Percentiles rank a stretch among this genome's conserved stretches.
Evolutionary conservation across 2,113 vertebrate species (phyloP).

Genomic region (Herpailurus yagouaroundi): DNA sequence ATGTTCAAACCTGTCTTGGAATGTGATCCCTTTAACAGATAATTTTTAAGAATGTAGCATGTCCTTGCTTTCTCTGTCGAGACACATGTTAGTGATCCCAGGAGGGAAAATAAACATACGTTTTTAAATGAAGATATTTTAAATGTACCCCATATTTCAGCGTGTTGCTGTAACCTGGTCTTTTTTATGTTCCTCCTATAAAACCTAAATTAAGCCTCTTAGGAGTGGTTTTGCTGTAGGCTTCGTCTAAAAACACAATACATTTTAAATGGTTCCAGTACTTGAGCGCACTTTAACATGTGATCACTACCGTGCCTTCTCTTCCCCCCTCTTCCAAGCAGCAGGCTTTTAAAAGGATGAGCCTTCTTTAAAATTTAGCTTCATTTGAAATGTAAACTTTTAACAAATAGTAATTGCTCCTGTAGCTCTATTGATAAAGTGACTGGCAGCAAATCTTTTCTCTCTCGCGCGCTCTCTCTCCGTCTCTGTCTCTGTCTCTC

Average conservation of each 20-base stretch:
- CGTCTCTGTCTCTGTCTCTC: not conserved
- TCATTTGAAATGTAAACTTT: conserved; percentile 85
- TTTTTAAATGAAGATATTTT: conserved; percentile 84
- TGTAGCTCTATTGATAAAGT: conserved; percentile 58
- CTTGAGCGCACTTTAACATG: not conserved
- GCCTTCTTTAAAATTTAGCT: conserved; percentile 73
- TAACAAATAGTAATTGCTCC: conserved; percentile 74
- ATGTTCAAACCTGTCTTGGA: conserved; percentile 82
- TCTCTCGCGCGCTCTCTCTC: not conserved
- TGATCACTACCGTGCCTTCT: not conserved
- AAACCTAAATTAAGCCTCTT: conserved; percentile 85
- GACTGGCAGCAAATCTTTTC: conserved; percentile 82
- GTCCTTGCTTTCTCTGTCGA: conserved; percentile 81
- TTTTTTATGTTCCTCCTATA: conserved; percentile 82
- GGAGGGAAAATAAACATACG: conserved; percentile 66
- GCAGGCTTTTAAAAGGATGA: not conserved
- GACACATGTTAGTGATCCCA: conserved; percentile 77
- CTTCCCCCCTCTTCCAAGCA: not conserved
- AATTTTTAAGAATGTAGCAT: conserved; percentile 85
- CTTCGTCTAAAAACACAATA: conserved; percentile 77
- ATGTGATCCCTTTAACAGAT: conserved; percentile 85
- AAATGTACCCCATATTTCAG: conserved; percentile 79
- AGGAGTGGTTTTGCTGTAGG: conserved; percentile 74
- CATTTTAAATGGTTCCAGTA: conserved; percentile 74
- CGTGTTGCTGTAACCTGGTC: conserved; percentile 76